A percentile compares a stretch with the other conserved stretches of the same genome.
These are phyloP conservation scores for Bradypus variegatus DNA, from an alignment of 2,797 vertebrate species.

Conservation along the genomic window DNA sequence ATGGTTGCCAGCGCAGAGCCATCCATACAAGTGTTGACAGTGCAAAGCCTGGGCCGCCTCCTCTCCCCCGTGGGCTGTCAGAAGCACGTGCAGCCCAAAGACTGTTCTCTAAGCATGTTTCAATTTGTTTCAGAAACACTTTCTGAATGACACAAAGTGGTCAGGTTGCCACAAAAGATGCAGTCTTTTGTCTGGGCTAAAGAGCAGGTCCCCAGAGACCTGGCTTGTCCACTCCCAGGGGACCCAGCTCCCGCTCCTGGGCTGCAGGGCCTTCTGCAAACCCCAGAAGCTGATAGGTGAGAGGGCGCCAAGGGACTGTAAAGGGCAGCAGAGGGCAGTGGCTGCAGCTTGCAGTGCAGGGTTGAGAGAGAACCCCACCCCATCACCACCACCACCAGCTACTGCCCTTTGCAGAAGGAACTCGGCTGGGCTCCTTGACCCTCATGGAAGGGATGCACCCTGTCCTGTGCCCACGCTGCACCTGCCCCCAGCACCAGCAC, in stretches of 20 bases:
- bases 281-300: neutral
- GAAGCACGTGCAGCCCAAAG: conserved; percentile 50
- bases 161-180: neutral
- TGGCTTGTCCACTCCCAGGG: neutral
- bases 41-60: conserved; percentile 19
- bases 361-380: neutral
- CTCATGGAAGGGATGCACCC: neutral
- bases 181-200: neutral
- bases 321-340: neutral
- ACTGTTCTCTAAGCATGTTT: conserved; percentile 33
- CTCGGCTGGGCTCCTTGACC: neutral
- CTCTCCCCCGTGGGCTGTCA: conserved; percentile 47
- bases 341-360: neutral
- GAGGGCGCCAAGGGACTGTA: neutral
- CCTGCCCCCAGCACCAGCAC: neutral
- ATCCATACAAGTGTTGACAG: neutral
- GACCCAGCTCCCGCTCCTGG: neutral
- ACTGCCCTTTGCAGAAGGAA: neutral
- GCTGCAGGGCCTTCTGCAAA: neutral
- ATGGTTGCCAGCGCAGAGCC: conserved; percentile 34
- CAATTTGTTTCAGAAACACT: conserved; percentile 26
- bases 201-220: neutral
- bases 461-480: neutral
- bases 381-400: too few species aligned
- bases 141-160: neutral